Base-by-base conservation (phyloP, 2,888 invertebrate genomes). In the Drosophila meridiana region DNA sequence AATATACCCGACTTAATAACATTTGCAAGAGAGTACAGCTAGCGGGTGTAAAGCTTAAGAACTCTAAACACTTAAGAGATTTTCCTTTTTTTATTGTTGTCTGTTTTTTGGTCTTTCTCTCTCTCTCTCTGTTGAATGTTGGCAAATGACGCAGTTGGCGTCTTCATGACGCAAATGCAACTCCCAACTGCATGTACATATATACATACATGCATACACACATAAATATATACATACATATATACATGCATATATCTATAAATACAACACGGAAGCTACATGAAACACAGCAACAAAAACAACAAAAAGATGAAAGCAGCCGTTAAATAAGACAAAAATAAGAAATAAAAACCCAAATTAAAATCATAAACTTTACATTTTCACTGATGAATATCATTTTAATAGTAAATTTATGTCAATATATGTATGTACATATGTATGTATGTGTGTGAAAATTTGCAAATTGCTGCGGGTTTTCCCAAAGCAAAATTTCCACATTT, bases 131-230 rank as follows among this genome's bases (percentile, higher is more conserved):
- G 59, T 52, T 64, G 57, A 65, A 73, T 78, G 62, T 43, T 57
- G 73, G 60, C 68, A 69, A 68, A 88, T 83, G 83, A 88, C 90
- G 87, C 89, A 84, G 69, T 85, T 76, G 48, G 48, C n/a, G 47
- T 20, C n/a, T 61, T 36, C 34, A 40, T 84, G 90, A 84, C 90
- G 90, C 69, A 90, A 72, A 65, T 88, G 88, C 70, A 78, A 78
- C 77, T 81, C 71, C 80, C 57, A 64, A 65, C 73, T 87, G 86
- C 83, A 7, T 30, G n/a, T 30, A 30, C 20, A 8, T n/a, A 7
- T n/a, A n/a, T 40, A 40, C 5, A 14, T 45, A 30, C 20, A 8
- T n/a, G n/a, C n/a, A n/a, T 40, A 40, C 5, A 14, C 26, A 13
- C 11, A 45, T 45, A 7, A n/a, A n/a, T n/a, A n/a, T n/a, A n/a